These are phyloP conservation scores for Hephaestus fuliginosus DNA, from an alignment of 2,797 vertebrate species.

Conservation along the genomic window DNA sequence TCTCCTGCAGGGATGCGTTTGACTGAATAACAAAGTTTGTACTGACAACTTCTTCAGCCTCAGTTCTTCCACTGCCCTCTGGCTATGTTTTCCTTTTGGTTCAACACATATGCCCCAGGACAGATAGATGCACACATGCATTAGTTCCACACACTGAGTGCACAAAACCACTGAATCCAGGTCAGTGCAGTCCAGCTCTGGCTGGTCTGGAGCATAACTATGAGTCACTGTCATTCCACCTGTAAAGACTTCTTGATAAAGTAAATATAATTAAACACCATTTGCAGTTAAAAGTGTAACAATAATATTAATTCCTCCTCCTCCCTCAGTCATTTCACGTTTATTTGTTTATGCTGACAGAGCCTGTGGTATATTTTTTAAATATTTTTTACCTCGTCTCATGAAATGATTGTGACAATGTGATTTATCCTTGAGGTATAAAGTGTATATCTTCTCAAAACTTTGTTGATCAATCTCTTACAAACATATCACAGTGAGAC, in stretches of 20 bases:
- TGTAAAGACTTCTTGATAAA: neutral
- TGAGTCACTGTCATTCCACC: neutral
- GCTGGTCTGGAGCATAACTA: neutral
- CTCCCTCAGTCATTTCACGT: neutral
- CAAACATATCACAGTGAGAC: too few relatives aligned
- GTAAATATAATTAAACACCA: neutral
- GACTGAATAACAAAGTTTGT: slow-evolving; percentile 92
- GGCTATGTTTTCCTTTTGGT: slow-evolving; percentile 62
- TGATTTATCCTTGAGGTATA: too few relatives aligned
- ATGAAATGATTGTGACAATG: too few relatives aligned
- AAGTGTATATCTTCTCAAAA: too few relatives aligned
- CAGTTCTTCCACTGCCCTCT: slow-evolving; percentile 88
- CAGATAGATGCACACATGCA: slow-evolving; percentile 7
- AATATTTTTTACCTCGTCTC: too few relatives aligned
- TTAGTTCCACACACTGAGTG: slow-evolving; percentile 11
- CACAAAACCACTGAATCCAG: neutral
- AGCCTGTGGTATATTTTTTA: too few relatives aligned
- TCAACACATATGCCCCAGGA: neutral
- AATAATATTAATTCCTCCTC: neutral
- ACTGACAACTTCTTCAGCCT: slow-evolving; percentile 94
- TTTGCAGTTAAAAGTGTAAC: neutral
- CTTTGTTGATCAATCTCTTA: too few relatives aligned
- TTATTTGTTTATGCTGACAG: too few relatives aligned
- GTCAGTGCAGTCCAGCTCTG: slow-evolving; percentile 6
- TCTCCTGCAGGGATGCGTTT: slow-evolving; percentile 92